phyloP scores from a whole-genome alignment of 1,140 invertebrate genomes.

The Teleogryllus occipitalis region DNA sequence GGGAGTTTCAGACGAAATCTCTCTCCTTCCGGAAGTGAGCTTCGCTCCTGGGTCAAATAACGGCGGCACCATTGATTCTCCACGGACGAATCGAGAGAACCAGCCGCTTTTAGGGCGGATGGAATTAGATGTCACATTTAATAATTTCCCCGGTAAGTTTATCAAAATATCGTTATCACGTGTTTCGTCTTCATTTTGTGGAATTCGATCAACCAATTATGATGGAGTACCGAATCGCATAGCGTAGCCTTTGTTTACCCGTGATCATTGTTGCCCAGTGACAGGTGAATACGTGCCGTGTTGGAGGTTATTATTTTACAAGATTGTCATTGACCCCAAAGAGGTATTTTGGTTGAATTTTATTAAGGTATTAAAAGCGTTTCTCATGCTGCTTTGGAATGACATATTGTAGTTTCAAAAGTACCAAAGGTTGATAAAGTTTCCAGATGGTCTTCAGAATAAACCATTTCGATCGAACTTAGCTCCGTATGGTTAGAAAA shows the following conservation, averaged over 20 bases:
- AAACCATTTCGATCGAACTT: no score
- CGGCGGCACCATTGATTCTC: conserved; percentile 55
- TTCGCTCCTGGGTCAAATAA: conserved; percentile 32
- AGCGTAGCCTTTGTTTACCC: background rate
- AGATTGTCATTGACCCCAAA: no score
- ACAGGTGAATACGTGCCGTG: background rate
- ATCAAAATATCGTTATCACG: no score
- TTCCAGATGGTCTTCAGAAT: background rate
- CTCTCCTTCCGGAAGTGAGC: conserved; percentile 55
- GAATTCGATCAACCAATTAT: no score
- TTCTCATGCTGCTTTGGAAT: background rate
- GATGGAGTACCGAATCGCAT: background rate
- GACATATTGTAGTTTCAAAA: background rate
- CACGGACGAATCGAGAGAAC: conserved; percentile 72
- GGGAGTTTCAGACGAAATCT: conserved; percentile 47
- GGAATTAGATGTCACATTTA: conserved; percentile 65
- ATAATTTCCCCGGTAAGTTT: conserved; percentile 69
- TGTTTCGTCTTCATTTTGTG: no score
- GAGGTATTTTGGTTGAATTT: no score
- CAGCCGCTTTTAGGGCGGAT: conserved; percentile 76
- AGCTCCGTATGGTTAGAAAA: no score
- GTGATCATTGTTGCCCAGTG: background rate
- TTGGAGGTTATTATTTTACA: background rate
- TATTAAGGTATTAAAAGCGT: no score
- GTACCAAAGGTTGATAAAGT: background rate